phyloP scores from a whole-genome alignment of 2,888 invertebrate species.

The Dolichopus griseipennis region DNA sequence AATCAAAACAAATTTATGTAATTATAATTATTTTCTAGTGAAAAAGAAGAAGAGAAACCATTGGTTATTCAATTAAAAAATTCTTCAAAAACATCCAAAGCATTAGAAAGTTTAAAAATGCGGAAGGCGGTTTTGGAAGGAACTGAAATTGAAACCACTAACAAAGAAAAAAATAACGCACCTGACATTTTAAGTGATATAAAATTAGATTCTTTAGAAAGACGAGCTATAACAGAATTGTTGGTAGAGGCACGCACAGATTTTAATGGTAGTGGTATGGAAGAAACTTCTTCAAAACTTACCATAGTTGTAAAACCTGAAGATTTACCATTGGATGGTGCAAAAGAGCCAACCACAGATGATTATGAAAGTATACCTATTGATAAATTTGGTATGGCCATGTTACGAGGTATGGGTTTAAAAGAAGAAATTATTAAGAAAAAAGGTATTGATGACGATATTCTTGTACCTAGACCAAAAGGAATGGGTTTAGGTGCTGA shows the following conservation, averaged over 20 bases:
- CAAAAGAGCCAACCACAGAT: constrained; percentile 58
- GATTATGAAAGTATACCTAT: constrained; percentile 68
- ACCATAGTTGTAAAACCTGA: constrained; percentile 50
- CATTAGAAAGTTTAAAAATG: constrained; percentile 40
- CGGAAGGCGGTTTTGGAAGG: constrained; percentile 36
- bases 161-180: constrained; percentile 15
- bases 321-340: constrained; percentile 51
- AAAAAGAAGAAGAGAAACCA: constrained; percentile 40
- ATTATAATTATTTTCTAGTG: constrained; percentile 37
- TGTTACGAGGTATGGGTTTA: constrained; percentile 95
- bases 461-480: constrained; percentile 64
- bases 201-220: constrained; percentile 48
- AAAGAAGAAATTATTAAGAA: constrained; percentile 56
- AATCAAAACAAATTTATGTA: too few relatives aligned
- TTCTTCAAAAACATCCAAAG: constrained; percentile 48
- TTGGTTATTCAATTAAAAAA: constrained; percentile 60
- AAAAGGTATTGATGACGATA: constrained; percentile 45
- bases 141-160: constrained; percentile 44
- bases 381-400: constrained; percentile 78
- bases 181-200: background rate
- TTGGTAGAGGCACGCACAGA: constrained; percentile 46
- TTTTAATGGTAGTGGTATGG: constrained; percentile 28
- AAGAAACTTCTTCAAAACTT: constrained; percentile 38
- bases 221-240: constrained; percentile 65
- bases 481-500: constrained; percentile 92